These are phyloP conservation scores for Liopterus haemorrhoidalis DNA, from an alignment of 2,888 invertebrate species.

Conservation along the genomic window DNA sequence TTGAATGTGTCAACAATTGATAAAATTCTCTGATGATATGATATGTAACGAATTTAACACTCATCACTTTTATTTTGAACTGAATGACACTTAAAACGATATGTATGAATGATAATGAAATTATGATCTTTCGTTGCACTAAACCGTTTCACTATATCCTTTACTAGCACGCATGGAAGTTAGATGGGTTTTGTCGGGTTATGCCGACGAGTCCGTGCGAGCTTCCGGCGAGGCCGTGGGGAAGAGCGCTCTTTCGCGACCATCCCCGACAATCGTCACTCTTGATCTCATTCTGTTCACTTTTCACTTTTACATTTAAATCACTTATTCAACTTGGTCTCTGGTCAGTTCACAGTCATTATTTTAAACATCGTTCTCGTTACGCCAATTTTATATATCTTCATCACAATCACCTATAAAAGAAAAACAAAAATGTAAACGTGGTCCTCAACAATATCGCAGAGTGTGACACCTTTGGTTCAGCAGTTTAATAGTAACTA, in stretches of 20 bases:
- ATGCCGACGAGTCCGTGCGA: not conserved
- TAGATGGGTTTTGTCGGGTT: not conserved
- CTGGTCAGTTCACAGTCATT: conserved; percentile 8
- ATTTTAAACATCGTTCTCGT: not conserved
- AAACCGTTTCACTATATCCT: conserved; percentile 18
- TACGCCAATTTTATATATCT: not conserved
- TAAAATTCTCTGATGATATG: conserved; percentile 33
- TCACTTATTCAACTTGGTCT: conserved; percentile 4
- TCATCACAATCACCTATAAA: conserved; percentile 7
- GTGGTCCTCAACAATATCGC: too few species aligned
- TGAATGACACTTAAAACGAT: conserved; percentile 29
- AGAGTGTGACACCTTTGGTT: too few species aligned
- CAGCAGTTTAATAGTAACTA: too few species aligned
- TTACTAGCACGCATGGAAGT: not conserved
- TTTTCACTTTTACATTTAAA: conserved; percentile 1
- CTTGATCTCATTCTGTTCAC: conserved; percentile 28
- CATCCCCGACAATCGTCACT: conserved; percentile 36
- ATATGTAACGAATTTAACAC: conserved; percentile 14
- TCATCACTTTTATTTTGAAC: conserved; percentile 3
- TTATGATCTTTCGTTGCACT: conserved; percentile 34
- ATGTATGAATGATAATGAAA: conserved; percentile 32
- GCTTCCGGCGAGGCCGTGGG: conserved; percentile 30
- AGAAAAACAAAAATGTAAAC: not conserved
- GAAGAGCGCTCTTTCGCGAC: conserved; percentile 39
- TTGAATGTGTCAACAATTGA: conserved; percentile 17